Evolutionary conservation across 2,888 invertebrate genomes (phyloP), one percentile per base, ranked within the genome.

Genomic region (Subacronicta megacephala): DNA sequence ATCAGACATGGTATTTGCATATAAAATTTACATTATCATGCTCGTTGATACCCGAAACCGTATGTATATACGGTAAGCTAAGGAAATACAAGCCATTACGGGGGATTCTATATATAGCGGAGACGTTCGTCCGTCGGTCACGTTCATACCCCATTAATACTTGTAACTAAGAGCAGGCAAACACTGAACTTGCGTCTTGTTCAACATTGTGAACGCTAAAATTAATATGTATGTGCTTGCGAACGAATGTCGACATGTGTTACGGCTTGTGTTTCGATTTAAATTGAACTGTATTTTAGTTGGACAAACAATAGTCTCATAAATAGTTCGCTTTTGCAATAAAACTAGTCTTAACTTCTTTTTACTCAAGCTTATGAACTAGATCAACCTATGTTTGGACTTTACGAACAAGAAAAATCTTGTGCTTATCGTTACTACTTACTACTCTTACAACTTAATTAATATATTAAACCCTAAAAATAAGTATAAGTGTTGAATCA

Each of bases 91-190:
- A 83, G 74, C 83, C 84, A 86, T 88, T 88, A 88, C 80, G 72
- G 66, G 26, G 72, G 57, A 64, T 70, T 78, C 82, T 83, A 84
- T 84, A 85, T 84, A 87, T 87, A 87, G 86, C 58, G 55, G 44
- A 67, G 77, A 71, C 81, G 84, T 81, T 72, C 75, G 83, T 84
- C 82, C 74, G 84, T 81, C 83, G 80, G 87, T 85, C 89, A 90
- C 89, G 89, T 89, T 78, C 80, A 59, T 68, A 67, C 58, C 76
- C 81, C 87, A 90, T 89, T 90, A 87, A 90, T 88, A 87, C 85
- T 82, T 82, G 83, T 84, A 83, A 82, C 80, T 80, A 80, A 80
- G 77, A 82, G 78, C 78, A 69, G 73, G 62, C 64, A 67, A 77
- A 61, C 66, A 61, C 62, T 57, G 68, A 70, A 75, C 70, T 72